These are phyloP conservation scores for Drosophila glabriapex DNA, from an alignment of 2,888 invertebrate genomes.

Conservation along the genomic window DNA sequence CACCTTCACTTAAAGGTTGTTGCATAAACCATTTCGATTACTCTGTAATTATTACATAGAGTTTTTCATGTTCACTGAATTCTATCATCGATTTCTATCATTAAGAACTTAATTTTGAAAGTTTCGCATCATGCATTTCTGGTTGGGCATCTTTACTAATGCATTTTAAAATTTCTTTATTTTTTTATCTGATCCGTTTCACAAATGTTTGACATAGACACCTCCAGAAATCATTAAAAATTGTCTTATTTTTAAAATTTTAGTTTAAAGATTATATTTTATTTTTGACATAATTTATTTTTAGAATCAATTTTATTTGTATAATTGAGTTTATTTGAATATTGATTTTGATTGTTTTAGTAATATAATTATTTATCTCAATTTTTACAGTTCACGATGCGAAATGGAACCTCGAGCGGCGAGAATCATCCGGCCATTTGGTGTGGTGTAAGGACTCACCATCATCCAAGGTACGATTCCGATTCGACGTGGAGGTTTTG, in stretches of 20 bases:
- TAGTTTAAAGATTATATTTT: background rate
- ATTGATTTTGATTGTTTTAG: background rate
- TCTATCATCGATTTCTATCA: background rate
- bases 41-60: background rate
- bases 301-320: background rate
- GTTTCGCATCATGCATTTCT: background rate
- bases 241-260: rapidly evolving
- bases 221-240: background rate
- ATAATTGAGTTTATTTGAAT: background rate
- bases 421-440: conserved; percentile 85
- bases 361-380: background rate
- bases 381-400: conserved; percentile 82
- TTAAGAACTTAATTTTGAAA: background rate
- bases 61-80: background rate
- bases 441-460: conserved; percentile 86
- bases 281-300: background rate
- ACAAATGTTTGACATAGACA: background rate
- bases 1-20: background rate
- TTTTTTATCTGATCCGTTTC: background rate
- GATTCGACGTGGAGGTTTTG: conserved; percentile 85
- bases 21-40: background rate
- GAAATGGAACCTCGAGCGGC: conserved; percentile 85
- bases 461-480: conserved; percentile 85
- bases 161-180: background rate
- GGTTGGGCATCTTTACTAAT: background rate